Percentiles rank a stretch among this genome's conserved stretches.
Evolutionary conservation across 2,888 invertebrate species (phyloP).

Genomic region (Drosophila fungiperda): DNA sequence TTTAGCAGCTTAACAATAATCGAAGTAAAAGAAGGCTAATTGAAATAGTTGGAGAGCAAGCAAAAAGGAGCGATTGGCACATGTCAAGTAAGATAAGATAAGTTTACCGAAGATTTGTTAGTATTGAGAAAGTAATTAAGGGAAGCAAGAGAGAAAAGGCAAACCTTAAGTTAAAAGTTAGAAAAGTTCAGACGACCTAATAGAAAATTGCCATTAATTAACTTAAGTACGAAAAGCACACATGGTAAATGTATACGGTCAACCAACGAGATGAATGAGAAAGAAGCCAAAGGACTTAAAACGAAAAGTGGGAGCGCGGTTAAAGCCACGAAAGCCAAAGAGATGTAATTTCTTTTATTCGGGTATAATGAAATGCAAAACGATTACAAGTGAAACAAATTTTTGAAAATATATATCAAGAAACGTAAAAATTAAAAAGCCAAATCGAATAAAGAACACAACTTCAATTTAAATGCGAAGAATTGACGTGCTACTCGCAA

Average conservation of each 20-base stretch:
- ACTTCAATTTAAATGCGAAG: conserved; percentile 1
- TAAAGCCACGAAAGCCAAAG: neutral
- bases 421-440: neutral
- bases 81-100: neutral
- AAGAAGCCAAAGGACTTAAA: neutral
- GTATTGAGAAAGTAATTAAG: neutral
- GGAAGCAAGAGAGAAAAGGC: neutral
- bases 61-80: neutral
- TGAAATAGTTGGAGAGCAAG: neutral
- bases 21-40: neutral
- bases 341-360: neutral
- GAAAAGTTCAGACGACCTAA: neutral
- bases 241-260: neutral
- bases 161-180: neutral
- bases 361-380: neutral
- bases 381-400: neutral
- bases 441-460: neutral
- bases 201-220: neutral
- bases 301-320: neutral
- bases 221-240: neutral
- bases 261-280: neutral
- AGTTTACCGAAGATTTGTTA: neutral
- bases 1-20: neutral
- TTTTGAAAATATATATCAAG: neutral
- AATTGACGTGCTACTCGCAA: neutral